Evolutionary conservation across 2,113 vertebrate genomes (phyloP).

Genomic region (Chaetura pelagica): DNA sequence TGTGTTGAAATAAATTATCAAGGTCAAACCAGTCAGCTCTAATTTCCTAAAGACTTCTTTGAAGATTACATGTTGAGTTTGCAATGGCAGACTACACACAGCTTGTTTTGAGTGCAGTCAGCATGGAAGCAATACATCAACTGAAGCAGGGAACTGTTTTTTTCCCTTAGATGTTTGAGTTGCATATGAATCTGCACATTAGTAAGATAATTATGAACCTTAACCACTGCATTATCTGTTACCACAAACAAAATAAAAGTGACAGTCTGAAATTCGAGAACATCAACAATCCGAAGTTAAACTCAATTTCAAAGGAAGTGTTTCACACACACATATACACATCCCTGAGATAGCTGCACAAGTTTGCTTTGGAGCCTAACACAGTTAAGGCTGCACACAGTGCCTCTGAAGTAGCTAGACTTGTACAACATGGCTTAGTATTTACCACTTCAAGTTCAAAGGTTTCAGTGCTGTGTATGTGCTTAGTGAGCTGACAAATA

Average conservation of each 20-base stretch:
- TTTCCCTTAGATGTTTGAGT: background rate
- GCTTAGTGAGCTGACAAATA: background rate
- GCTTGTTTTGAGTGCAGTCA: background rate
- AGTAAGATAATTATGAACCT: background rate
- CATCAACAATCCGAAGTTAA: background rate
- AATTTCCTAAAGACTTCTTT: background rate
- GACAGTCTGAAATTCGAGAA: background rate
- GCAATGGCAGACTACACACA: background rate
- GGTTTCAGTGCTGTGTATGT: background rate
- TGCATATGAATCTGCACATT: background rate
- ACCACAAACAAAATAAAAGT: background rate
- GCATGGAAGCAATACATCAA: background rate
- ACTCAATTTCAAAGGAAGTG: background rate
- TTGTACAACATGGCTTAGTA: background rate
- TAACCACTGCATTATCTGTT: background rate
- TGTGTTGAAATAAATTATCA: background rate
- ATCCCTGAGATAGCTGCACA: background rate
- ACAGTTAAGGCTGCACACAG: background rate
- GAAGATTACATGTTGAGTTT: background rate
- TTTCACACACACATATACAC: background rate
- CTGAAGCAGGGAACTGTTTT: background rate
- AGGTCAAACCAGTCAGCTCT: background rate
- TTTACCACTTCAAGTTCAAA: background rate
- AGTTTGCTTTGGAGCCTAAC: background rate
- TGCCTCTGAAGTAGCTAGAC: background rate